Evolutionary conservation across 2,888 invertebrate species (phyloP), one percentile per base, ranked within the genome.

Genomic region (Eulithis testata): DNA sequence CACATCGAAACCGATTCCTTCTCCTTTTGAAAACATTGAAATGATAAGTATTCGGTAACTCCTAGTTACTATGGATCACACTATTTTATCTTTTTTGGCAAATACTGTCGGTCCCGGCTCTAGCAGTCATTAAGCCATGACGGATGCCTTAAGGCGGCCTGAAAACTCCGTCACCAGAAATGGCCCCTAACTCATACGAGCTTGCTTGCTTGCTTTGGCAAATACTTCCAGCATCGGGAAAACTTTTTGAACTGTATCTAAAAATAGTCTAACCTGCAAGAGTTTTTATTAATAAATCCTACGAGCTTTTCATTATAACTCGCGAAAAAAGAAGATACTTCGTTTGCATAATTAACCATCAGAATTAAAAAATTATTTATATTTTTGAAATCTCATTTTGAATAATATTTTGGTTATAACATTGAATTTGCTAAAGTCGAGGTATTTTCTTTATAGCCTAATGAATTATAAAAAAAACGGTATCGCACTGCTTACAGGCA

Each of bases 271-370:
- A 69, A 70, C 73, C 36, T 44, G 51, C 50, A 57, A 37, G 53
- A 58, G 75, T 79, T 76, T 77, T 78, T 83, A 83, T 83, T 79
- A 83, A 21, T 21, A 21, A 21, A 21, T 2, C 73, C 47, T 67
- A 74, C 75, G 76, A 78, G 77, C 75, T 76, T 80, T 75, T 74
- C 69, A 69, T 76, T 72, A 73, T 69, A 64, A 75, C 70, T 74
- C 65, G 72, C 71, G 72, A 72, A 76, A 83, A 85, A 87, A 85
- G 82, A 21, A 21, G 81, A 75, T 84, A 78, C 66, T 75, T 76
- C 77, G 85, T 88, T 89, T 88, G 81, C 85, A 86, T 89, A 87
- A 89, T 89, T 86, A 87, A 90, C 87, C 87, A 88, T 88, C 79
- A 80, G 78, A 21, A 21, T n/a, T n/a, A n/a, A n/a, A n/a, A n/a